Conservation (phyloP, 2,113 vertebrate genomes). For the Aphelocoma coerulescens region DNA sequence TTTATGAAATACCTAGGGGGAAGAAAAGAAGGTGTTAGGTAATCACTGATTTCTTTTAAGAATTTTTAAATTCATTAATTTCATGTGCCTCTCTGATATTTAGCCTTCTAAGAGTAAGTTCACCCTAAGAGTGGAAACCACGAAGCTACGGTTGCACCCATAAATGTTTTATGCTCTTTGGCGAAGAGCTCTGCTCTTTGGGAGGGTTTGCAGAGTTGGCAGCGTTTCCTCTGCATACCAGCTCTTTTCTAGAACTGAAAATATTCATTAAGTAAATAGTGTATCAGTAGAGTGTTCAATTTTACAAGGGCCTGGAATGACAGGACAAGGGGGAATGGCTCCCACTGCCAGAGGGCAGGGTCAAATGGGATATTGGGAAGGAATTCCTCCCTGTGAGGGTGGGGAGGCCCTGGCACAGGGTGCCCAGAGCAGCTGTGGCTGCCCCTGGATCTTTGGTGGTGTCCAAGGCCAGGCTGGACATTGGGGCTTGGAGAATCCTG, state of each 20-base stretch:
- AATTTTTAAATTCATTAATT: not conserved
- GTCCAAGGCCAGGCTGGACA: accelerated
- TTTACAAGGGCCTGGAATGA: not conserved
- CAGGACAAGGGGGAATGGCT: not conserved
- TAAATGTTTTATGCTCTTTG: not conserved
- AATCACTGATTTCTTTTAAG: not conserved
- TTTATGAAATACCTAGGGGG: not conserved
- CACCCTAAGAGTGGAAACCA: not conserved
- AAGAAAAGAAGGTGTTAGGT: not conserved
- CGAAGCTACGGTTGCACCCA: accelerated
- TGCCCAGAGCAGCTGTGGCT: not conserved
- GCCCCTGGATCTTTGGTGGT: not conserved
- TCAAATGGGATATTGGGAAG: not conserved
- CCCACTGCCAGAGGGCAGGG: not conserved
- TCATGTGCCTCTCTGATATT: not conserved
- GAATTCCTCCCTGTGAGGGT: not conserved
- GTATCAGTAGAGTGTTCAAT: not conserved
- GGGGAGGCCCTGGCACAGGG: not conserved
- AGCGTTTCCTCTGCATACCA: not conserved
- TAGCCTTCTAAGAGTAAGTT: not conserved
- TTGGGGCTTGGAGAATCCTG: not conserved
- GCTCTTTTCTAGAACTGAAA: not conserved
- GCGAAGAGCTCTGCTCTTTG: not conserved
- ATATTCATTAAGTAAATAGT: not conserved
- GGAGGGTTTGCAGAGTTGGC: not conserved